phyloP scores from a whole-genome alignment of 2,113 vertebrate genomes.

The Cynoglossus semilaevis region DNA sequence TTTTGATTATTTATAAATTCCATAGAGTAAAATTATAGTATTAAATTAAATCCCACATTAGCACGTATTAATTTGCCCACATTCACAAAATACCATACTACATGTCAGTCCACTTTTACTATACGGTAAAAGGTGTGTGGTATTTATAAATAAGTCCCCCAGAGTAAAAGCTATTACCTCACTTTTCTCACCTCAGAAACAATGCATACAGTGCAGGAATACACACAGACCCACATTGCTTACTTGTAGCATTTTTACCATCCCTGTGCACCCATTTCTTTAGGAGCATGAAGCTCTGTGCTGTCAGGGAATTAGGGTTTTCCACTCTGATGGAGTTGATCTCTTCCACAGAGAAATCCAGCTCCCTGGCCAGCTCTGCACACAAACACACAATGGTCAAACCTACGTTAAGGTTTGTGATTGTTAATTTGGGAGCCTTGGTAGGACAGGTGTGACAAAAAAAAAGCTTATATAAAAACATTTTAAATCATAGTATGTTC shows the following conservation, averaged over 20 bases:
- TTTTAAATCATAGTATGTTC: no score
- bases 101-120: no score
- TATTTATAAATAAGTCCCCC: no score
- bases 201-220: neutral
- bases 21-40: no score
- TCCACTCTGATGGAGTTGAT: conserved; percentile 98
- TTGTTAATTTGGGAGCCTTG: no score
- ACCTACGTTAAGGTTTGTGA: neutral
- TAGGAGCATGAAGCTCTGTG: conserved; percentile 98
- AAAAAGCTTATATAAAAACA: no score
- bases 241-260: conserved; percentile 99
- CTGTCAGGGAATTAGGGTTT: conserved; percentile 96
- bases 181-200: neutral
- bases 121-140: no score
- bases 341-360: conserved; percentile 98
- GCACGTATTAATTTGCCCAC: no score
- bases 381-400: neutral
- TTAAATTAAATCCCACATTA: no score
- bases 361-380: conserved; percentile 95
- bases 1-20: no score
- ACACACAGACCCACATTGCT: conserved; percentile 56
- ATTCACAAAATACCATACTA: no score
- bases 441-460: no score
- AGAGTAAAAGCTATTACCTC: neutral
- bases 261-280: conserved; percentile 99